Conservation (phyloP, 2,113 vertebrate genomes). For the Protomyctophum bolini region DNA sequence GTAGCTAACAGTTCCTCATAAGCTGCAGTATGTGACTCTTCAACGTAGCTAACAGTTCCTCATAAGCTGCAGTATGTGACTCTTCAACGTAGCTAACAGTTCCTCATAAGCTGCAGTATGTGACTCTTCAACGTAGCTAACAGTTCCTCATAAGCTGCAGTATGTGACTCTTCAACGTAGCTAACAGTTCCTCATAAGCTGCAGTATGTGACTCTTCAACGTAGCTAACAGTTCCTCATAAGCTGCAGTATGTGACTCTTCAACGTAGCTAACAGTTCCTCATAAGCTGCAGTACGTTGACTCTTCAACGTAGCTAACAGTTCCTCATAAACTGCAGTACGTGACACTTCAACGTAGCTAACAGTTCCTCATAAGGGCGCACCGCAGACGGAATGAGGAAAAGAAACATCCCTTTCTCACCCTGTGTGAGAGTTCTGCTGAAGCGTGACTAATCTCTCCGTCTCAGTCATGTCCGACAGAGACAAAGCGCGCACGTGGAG, state of each 20-base stretch:
- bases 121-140: constrained; percentile 3
- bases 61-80: too few species aligned
- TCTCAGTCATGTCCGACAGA: constrained; percentile 30
- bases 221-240: constrained; percentile 20
- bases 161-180: too few species aligned
- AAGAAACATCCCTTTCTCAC: constrained; percentile 58
- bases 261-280: constrained; percentile 8
- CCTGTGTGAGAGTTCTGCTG: constrained; percentile 44
- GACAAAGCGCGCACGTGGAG: constrained; percentile 22
- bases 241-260: constrained; percentile 3
- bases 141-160: constrained; percentile 25
- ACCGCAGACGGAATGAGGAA: constrained; percentile 57
- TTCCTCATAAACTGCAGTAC: background rate
- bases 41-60: constrained; percentile 8
- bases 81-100: too few species aligned
- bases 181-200: too few species aligned
- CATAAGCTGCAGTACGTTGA: constrained; percentile 20
- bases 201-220: constrained; percentile 1
- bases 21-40: background rate
- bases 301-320: background rate
- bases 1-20: too few species aligned
- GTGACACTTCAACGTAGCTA: constrained; percentile 5
- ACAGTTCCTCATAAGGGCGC: constrained; percentile 21
- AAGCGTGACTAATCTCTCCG: constrained; percentile 32
- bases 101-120: background rate